Percentiles rank a stretch among this genome's conserved stretches.
Evolutionary conservation across 1,140 invertebrate genomes (phyloP).

Genomic region (Drosophila nikananu): DNA sequence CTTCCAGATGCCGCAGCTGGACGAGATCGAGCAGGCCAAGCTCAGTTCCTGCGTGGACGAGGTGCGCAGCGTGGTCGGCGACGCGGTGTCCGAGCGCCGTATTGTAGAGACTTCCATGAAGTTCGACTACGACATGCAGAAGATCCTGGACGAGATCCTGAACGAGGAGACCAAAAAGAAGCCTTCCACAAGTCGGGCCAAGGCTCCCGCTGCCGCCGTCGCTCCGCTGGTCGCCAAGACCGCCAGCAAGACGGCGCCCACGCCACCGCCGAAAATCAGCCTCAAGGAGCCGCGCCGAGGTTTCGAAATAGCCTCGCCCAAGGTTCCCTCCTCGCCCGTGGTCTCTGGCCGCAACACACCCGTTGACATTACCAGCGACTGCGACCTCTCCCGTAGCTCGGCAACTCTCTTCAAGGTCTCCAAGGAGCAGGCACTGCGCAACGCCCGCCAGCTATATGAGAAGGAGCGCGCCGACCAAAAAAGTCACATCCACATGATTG

Average conservation of each 20-base stretch:
- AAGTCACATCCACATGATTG: slow-evolving; percentile 96
- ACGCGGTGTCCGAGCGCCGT: slow-evolving; percentile 89
- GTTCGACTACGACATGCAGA: slow-evolving; percentile 90
- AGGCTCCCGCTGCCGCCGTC: slow-evolving; percentile 5
- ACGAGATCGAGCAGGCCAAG: slow-evolving; percentile 89
- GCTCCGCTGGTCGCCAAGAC: slow-evolving; percentile 24
- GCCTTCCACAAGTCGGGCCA: slow-evolving; percentile 30
- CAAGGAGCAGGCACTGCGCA: slow-evolving; percentile 79
- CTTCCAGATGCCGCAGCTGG: slow-evolving; percentile 86
- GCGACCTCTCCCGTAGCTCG: slow-evolving; percentile 33
- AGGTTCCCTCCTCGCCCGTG: slow-evolving; percentile 86
- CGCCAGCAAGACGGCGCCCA: slow-evolving; percentile 18
- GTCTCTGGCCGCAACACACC: slow-evolving; percentile 86
- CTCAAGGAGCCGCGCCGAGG: slow-evolving; percentile 83
- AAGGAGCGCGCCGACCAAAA: slow-evolving; percentile 92
- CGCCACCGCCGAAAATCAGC: slow-evolving; percentile 62
- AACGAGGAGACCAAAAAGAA: slow-evolving; percentile 84
- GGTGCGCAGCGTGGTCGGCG: slow-evolving; percentile 92
- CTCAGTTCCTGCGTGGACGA: slow-evolving; percentile 94
- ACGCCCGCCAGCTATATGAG: slow-evolving; percentile 87
- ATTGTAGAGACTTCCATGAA: slow-evolving; percentile 89
- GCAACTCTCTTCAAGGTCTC: slow-evolving; percentile 65
- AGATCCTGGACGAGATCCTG: slow-evolving; percentile 90
- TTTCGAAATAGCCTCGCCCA: slow-evolving; percentile 85
- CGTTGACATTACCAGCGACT: slow-evolving; percentile 51